Percentiles rank a stretch among this genome's conserved stretches.
Evolutionary conservation across 2,888 invertebrate species (phyloP).

Genomic region (Sphaerophoria rueppellii): DNA sequence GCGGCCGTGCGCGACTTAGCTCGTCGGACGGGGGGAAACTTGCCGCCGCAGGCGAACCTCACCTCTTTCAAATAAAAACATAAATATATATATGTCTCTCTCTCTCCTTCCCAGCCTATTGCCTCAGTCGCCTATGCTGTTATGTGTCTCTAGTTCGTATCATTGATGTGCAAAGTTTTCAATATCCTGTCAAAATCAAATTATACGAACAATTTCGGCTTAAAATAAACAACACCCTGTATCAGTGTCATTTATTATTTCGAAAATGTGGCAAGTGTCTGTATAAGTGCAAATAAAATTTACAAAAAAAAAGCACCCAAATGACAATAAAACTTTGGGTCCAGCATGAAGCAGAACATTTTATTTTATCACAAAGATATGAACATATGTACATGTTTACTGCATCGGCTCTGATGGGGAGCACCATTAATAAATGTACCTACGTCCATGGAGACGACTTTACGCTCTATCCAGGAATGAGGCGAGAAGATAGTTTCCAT

Average conservation of each 20-base stretch:
- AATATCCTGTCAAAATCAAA: too few relatives aligned
- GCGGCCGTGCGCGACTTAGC: too few relatives aligned
- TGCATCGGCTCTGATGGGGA: conserved; percentile 56
- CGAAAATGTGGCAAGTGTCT: conserved; percentile 17
- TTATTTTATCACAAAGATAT: conserved; percentile 52
- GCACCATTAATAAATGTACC: conserved; percentile 56
- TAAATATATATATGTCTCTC: too few relatives aligned
- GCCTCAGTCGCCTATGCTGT: too few relatives aligned
- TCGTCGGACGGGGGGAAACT: too few relatives aligned
- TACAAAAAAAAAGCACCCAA: conserved; percentile 19
- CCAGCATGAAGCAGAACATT: conserved; percentile 46
- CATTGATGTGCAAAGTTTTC: too few relatives aligned
- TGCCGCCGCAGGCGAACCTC: too few relatives aligned
- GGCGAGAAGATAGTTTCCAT: conserved; percentile 28
- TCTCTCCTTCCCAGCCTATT: too few relatives aligned
- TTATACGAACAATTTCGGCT: background rate
- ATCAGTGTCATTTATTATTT: conserved; percentile 10
- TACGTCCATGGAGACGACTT: background rate
- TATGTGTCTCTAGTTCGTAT: too few relatives aligned
- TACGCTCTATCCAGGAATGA: conserved; percentile 9
- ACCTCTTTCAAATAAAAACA: too few relatives aligned
- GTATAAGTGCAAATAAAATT: background rate
- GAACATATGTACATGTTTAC: conserved; percentile 20
- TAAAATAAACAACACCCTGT: background rate
- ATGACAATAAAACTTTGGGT: background rate